These are phyloP conservation scores for Spicauda simplicius DNA, from an alignment of 2,888 invertebrate genomes.

Conservation along the genomic window DNA sequence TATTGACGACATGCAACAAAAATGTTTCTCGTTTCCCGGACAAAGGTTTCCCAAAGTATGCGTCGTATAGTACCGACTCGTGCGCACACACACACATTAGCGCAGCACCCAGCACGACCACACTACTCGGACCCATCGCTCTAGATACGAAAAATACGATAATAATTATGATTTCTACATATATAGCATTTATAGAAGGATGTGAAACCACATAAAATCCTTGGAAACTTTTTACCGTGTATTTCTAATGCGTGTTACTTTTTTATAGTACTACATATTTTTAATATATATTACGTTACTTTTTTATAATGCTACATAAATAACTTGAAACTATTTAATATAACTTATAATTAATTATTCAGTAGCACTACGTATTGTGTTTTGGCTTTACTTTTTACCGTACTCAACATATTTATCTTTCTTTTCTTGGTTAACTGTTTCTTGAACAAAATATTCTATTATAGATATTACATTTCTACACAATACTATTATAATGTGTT, in stretches of 20 bases:
- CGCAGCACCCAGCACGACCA: not conserved
- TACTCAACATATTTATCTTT: too few relatives aligned
- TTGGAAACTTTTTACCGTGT: not conserved
- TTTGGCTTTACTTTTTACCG: too few relatives aligned
- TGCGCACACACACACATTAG: not conserved
- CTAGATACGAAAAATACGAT: not conserved
- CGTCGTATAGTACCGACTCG: too few relatives aligned
- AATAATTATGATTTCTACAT: not conserved
- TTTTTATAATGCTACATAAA: too few relatives aligned
- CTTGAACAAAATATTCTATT: too few relatives aligned
- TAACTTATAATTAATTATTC: too few relatives aligned
- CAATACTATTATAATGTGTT: too few relatives aligned
- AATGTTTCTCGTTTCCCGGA: not conserved
- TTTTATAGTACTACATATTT: not conserved
- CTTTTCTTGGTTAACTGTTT: too few relatives aligned
- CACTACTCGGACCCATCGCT: not conserved
- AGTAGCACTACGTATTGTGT: too few relatives aligned
- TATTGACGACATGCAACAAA: not conserved
- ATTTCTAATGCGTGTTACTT: not conserved
- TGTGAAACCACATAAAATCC: not conserved
- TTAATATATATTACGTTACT: too few relatives aligned
- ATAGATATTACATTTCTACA: too few relatives aligned
- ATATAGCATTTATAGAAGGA: not conserved
- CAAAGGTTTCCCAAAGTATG: not conserved
- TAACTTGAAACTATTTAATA: too few relatives aligned